A percentile compares a stretch with the other conserved stretches of the same genome.
Evolutionary conservation across 2,113 vertebrate genomes (phyloP).

Genomic region (Dermatemys mawii): DNA sequence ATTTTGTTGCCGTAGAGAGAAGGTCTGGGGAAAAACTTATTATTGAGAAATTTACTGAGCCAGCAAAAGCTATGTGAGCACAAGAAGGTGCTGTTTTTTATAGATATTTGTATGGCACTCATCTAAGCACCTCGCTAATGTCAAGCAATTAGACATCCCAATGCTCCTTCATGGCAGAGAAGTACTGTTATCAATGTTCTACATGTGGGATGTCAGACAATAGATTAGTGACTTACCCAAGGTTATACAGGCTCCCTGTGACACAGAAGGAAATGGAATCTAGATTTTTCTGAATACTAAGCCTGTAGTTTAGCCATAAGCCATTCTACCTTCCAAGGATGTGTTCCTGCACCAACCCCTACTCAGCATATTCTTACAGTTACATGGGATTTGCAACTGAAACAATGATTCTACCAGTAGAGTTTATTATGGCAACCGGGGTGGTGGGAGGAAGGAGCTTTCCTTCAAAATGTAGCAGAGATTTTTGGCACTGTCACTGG

Average conservation of each 20-base stretch:
- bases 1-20: background rate
- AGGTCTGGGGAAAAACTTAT: background rate
- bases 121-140: background rate
- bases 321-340: background rate
- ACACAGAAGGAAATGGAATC: background rate
- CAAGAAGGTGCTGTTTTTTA: background rate
- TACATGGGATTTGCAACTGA: background rate
- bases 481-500: background rate
- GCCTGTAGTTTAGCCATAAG: background rate
- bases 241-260: background rate
- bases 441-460: no score
- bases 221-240: background rate
- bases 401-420: background rate
- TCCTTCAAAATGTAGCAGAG: background rate
- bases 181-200: rapidly evolving
- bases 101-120: background rate
- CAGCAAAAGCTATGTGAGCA: background rate
- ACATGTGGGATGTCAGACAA: background rate
- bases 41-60: background rate
- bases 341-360: background rate
- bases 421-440: background rate
- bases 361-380: background rate
- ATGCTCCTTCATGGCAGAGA: background rate
- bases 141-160: background rate
- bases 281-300: background rate